phyloP scores from a whole-genome alignment of 1,140 invertebrate species.

The Hypothenemus hampei region DNA sequence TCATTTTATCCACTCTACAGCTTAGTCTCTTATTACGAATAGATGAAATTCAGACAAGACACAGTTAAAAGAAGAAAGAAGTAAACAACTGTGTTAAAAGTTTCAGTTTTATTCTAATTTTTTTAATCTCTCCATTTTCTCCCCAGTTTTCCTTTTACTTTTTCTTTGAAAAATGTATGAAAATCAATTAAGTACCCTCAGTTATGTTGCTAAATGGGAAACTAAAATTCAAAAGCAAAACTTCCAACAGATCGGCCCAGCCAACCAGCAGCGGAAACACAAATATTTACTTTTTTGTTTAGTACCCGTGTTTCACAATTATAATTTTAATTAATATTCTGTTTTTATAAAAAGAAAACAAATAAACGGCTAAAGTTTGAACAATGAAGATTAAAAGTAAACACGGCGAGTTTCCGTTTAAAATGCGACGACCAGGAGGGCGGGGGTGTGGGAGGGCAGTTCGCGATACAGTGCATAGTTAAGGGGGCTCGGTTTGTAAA shows the following conservation, averaged over 20 bases:
- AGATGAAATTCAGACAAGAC: too few relatives aligned
- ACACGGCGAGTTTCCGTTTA: conserved; percentile 28
- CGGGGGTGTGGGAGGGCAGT: conserved; percentile 13
- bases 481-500: conserved; percentile 3
- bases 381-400: conserved; percentile 44
- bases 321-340: conserved; percentile 42
- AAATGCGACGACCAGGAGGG: too few relatives aligned
- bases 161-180: too few relatives aligned
- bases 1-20: too few relatives aligned
- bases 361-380: conserved; percentile 38
- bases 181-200: too few relatives aligned
- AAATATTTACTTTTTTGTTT: conserved; percentile 30
- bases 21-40: too few relatives aligned
- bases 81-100: too few relatives aligned
- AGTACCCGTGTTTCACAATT: conserved; percentile 30
- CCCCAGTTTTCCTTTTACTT: too few relatives aligned
- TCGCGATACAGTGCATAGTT: not conserved
- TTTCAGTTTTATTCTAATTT: too few relatives aligned
- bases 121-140: too few relatives aligned
- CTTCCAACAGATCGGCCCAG: too few relatives aligned
- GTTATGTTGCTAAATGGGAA: not conserved
- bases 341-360: conserved; percentile 35
- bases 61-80: too few relatives aligned
- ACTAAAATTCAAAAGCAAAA: conserved; percentile 20
- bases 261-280: conserved; percentile 18